Base-by-base conservation (phyloP, 2,113 vertebrate genomes). In the Acanthochromis polyacanthus region DNA sequence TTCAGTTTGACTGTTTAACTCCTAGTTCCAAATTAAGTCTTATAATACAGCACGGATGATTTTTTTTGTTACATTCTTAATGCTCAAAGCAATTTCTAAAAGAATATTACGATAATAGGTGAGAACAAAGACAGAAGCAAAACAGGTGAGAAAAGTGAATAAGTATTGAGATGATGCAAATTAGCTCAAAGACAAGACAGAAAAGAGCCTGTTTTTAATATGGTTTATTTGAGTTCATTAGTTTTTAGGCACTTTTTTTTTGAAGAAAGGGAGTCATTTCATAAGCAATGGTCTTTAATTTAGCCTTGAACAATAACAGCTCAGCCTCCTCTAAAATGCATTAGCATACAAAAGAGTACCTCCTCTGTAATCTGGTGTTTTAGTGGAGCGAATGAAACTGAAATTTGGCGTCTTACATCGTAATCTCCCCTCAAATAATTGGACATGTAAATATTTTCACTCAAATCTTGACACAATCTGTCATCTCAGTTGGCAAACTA, bases 321-420 rank as follows among this genome's bases (percentile, higher is more conserved):
- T 67, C 50, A 38, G 20, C 51, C 23, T 62, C 71, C 40, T 75
- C 52, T 60, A 30, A 64, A 71, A 56, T 17, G 12, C 56, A 60
- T 73, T 70, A 56, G 40, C 22, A 40, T 60, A 55, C 52, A 20
- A 60, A 79, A 32, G 0, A 4, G n/a, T 8, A 62, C 58, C 51
- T 40, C 8, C 4, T 23, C 30, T 17, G 5, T 57, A 61, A 57
- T 71, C 50, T 46, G 14, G 16, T 53, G 16, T 51, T 68, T 40
- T 28, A 59, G 17, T 16, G 38, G 25, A 63, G 50, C n/a, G n/a
- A 60, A 17, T n/a, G 17, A 51, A 28, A 10, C 3, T 32, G 17
- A 30, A 45, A 58, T 45, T 20, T 19, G 25, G 10, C 17, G 58
- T 43, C 10, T 30, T 60, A 9, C 38, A 25, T 61, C 20, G 14